These are phyloP conservation scores for Cephus nigrinus DNA, from an alignment of 2,888 invertebrate species.

Conservation along the genomic window DNA sequence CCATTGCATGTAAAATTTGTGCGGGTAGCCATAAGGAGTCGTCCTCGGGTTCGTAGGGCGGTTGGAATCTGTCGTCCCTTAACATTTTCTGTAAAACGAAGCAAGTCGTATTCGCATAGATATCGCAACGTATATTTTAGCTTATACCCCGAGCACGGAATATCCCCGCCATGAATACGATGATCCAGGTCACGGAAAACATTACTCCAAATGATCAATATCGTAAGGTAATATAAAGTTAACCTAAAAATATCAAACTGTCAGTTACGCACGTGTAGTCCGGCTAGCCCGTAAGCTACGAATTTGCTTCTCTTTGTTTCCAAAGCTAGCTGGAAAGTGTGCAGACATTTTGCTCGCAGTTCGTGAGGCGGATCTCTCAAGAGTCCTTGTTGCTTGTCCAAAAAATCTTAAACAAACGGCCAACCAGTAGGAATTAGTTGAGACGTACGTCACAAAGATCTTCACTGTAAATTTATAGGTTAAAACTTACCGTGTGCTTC, in stretches of 20 bases:
- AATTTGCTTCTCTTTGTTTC: constrained; percentile 90
- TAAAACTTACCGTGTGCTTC: constrained; percentile 82
- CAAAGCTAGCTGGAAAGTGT: constrained; percentile 86
- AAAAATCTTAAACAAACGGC: constrained; percentile 73
- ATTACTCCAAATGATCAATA: neutral
- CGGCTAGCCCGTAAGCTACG: constrained; percentile 84
- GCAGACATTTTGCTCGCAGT: constrained; percentile 84
- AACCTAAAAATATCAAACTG: neutral
- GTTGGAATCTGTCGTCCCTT: constrained; percentile 91
- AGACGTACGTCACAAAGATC: neutral
- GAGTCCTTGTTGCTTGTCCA: constrained; percentile 83
- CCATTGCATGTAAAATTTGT: constrained; percentile 87
- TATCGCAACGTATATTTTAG: neutral
- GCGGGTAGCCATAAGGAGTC: constrained; percentile 94
- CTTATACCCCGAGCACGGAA: neutral
- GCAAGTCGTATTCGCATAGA: constrained; percentile 8
- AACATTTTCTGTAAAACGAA: constrained; percentile 79
- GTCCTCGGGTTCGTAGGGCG: constrained; percentile 90
- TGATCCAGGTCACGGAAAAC: neutral
- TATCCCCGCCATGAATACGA: neutral
- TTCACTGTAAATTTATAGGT: neutral
- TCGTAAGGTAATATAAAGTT: neutral
- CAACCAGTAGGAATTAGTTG: constrained; percentile 10
- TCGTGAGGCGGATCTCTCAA: constrained; percentile 85
- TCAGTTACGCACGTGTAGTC: constrained; percentile 82